Evolutionary conservation across 2,113 vertebrate species (phyloP), one percentile per base, ranked within the genome.

Genomic region (Chionis minor): DNA sequence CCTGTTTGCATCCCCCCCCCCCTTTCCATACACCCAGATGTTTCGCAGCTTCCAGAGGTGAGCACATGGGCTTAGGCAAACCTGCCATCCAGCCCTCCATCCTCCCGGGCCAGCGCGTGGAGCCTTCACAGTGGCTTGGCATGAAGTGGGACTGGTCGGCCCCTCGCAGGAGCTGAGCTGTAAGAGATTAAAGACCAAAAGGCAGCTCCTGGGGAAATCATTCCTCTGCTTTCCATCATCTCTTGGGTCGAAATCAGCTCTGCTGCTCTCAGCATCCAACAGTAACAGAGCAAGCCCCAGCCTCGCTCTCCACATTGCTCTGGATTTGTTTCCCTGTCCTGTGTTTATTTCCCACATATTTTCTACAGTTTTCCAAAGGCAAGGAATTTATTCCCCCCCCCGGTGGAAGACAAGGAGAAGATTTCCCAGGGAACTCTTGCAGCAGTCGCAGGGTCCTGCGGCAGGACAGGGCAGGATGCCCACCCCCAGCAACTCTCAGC

Each of bases 31-130:
- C 26, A 38, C 40, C 26, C 8, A 58, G 69, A 59, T 1, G 2
- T 38, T 63, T 14, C 35, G 24, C 26, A 44, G 1, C 28, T 66
- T 61, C 45, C 54, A 62, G 58, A 61, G 5, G 0, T 11, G 35
- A 35, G 23, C 58, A 61, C 6, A 0, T 11, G 35, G 42, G 23
- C 58, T 59, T 22, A 0, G 4, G 32, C 52, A 44, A 51, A 56
- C 12, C 38, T 13, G 26, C 22, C 11, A 1, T n/a, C 35, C 42
- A 24, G 35, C 42, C 38, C 26, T 42, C 5, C 0, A 7, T 30
- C 42, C 42, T 32, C 38, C 33, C 12, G 0, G 6, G 32, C 55
- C 5, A 1, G 14, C 0, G 0, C 14, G 49, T 33, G 54, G 65
- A 88, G 79, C 38, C 33, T 65, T n/a, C 4, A 0, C 42, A 16